Conservation (phyloP, 2,888 invertebrate species). For the Argyra leucocephala region DNA sequence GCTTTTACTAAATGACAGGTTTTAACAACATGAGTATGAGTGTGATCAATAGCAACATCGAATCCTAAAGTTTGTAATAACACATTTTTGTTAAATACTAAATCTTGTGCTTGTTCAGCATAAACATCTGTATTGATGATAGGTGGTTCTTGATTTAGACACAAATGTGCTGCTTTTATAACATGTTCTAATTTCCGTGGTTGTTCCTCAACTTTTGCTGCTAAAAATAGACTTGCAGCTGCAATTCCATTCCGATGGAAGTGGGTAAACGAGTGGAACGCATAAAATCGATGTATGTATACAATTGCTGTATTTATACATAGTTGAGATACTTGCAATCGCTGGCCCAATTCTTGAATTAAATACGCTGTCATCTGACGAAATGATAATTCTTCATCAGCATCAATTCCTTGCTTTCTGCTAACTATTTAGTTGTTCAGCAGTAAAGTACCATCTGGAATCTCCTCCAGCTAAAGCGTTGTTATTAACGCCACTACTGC, state of each 20-base stretch:
- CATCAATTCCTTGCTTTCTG: constrained; percentile 82
- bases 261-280: constrained; percentile 92
- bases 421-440: constrained; percentile 85
- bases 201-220: constrained; percentile 97
- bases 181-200: constrained; percentile 96
- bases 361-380: constrained; percentile 95
- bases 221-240: constrained; percentile 87
- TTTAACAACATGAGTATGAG: constrained; percentile 92
- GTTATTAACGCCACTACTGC: constrained; percentile 33
- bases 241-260: constrained; percentile 93
- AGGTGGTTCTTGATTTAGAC: constrained; percentile 62
- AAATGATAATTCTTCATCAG: constrained; percentile 87
- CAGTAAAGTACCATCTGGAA: constrained; percentile 87
- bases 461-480: constrained; percentile 45
- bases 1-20: constrained; percentile 94
- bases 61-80: constrained; percentile 95
- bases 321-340: constrained; percentile 92
- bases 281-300: constrained; percentile 98
- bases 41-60: constrained; percentile 96
- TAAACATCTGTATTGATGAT: constrained; percentile 68
- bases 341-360: constrained; percentile 98
- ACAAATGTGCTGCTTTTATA: constrained; percentile 82
- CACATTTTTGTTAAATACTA: constrained; percentile 94
- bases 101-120: constrained; percentile 72
- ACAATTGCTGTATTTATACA: constrained; percentile 99